Conservation (phyloP, 2,113 vertebrate species). For the Sarotherodon lohbergeri region DNA sequence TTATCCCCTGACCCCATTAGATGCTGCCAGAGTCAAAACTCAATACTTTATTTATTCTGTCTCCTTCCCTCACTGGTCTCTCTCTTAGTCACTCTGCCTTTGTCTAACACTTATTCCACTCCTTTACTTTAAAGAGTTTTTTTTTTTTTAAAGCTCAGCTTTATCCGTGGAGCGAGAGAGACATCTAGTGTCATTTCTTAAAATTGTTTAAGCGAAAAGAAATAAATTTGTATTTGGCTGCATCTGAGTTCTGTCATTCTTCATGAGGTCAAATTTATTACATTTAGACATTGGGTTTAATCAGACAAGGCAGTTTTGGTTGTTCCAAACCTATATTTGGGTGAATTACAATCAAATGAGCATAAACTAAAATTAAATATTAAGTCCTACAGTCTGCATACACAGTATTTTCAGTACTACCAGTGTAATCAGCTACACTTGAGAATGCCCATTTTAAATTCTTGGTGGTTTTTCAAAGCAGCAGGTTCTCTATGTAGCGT, state of each 20-base stretch:
- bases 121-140: background rate
- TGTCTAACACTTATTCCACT: conserved; percentile 43
- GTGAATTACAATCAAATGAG: background rate
- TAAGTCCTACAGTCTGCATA: background rate
- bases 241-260: background rate
- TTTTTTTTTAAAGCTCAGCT: background rate
- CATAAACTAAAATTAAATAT: background rate
- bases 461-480: background rate
- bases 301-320: background rate
- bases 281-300: background rate
- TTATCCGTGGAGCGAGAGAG: conserved; percentile 75
- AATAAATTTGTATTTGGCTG: background rate
- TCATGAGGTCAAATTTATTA: background rate
- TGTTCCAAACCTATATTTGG: background rate
- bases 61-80: conserved; percentile 32
- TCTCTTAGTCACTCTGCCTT: conserved; percentile 51
- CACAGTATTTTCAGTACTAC: background rate
- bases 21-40: conserved; percentile 67
- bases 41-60: conserved; percentile 74
- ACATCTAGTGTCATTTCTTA: conserved; percentile 64
- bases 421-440: background rate
- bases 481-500: conserved; percentile 2
- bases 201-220: background rate
- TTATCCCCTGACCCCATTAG: conserved; percentile 72
- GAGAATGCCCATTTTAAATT: background rate